Evolutionary conservation across 1,140 invertebrate genomes (phyloP), one percentile per base, ranked within the genome.

Genomic region (Hestina assimilis): DNA sequence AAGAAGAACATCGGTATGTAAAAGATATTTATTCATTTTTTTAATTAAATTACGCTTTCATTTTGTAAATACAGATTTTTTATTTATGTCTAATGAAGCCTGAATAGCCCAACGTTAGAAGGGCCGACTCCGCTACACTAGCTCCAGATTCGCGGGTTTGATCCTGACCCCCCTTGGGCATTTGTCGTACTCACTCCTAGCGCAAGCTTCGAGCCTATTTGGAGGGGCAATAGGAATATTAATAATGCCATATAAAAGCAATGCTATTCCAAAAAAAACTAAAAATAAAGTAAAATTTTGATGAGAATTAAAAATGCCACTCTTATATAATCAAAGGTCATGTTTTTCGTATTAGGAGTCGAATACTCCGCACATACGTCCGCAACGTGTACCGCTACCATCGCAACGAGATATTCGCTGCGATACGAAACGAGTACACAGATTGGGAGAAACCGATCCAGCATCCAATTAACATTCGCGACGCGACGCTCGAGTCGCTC

Each of bases 391-490:
- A 94, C 89, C 91, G 93, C 17, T 96, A 94, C 78, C 96, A 98
- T 79, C 91, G 96, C 62, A 96, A 97, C 87, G 96, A 98, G 86
- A 97, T 98, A 52, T 96, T 96, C 75, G 93, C 96, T 17, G 96
- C 96, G 5, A 92, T 98, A 7, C 89, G 95, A 20, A 97, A 98
- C 89, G 96, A 98, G 81, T 98, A 98, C 87, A 97, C 95, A 23
- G 95, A 97, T 83, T 97, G 96, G 96, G 94, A 95, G 75, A 94
- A 95, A 67, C 93, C 95, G 3, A 95, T 94, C 19, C 92, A 94
- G 46, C 95, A 96, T 75, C 95, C 95, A 0, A 94, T 96, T 72
- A 95, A 94, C 77, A 89, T 89, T 38, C 85, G 96, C 6, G 95
- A 98, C 79, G 94, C 94, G 9, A 95, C 96, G 0, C 92, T 98